Conservation (phyloP, 2,113 vertebrate species). For the Rhea pennata region DNA sequence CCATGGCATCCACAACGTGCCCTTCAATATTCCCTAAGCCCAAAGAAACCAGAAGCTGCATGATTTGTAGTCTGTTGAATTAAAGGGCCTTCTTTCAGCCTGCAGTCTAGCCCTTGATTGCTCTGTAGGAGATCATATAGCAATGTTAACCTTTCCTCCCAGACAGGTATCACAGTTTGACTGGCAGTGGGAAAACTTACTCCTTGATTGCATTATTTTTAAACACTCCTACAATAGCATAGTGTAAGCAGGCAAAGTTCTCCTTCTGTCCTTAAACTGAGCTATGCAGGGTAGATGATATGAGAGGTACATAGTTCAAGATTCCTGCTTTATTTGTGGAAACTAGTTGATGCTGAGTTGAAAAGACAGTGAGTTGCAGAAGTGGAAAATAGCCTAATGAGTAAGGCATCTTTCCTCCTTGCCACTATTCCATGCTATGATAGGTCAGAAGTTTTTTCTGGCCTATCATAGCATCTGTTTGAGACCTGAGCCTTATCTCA, state of each 20-base stretch:
- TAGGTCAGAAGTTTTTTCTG: background rate
- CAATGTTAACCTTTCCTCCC: background rate
- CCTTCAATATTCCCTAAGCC: background rate
- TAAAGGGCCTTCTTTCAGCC: background rate
- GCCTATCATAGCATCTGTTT: no score
- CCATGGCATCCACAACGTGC: background rate
- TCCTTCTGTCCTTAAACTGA: background rate
- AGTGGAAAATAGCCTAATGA: background rate
- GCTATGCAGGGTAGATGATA: background rate
- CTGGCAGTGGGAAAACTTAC: background rate
- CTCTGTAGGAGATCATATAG: background rate
- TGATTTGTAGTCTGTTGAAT: background rate
- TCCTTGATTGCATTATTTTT: background rate
- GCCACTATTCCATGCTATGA: background rate
- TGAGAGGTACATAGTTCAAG: background rate
- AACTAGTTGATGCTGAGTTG: background rate
- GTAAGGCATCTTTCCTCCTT: background rate
- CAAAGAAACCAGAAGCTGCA: background rate
- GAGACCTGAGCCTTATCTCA: background rate
- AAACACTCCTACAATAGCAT: background rate
- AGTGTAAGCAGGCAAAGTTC: background rate
- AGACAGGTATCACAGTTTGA: background rate
- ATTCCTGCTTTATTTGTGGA: background rate
- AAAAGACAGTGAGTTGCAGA: background rate
- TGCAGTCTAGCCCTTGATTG: background rate